Base-by-base conservation (phyloP, 2,113 vertebrate species). In the Clarias batrachus region DNA sequence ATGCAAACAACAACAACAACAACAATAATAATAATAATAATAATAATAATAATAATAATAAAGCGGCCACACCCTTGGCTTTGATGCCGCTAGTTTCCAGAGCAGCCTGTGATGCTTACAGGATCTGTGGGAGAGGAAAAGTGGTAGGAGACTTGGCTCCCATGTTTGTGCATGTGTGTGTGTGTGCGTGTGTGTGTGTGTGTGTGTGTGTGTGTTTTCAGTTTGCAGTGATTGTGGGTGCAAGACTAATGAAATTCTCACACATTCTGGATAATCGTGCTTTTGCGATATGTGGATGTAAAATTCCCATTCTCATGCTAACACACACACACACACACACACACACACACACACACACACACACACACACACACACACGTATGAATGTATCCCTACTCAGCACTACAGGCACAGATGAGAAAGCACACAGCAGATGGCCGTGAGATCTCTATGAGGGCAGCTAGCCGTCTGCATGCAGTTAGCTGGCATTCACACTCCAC, bases 361-460 rank as follows among this genome's bases (percentile, higher is more conserved):
- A 83, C 59, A 77, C 48, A 60, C 73, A 81, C 33, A 25, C 70
- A 70, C 63, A 86, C 71, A 57, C 77, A 59, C 3, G 3, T 3
- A 30, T 4, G 16, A n/a, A 59, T 33, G n/a, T 19, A 59, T 82
- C 85, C 88, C 37, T 82, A 78, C 86, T 87, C 89, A 81, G 85
- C 90, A 86, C 89, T 87, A 87, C 87, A 87, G 91, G 88, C 82
- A 89, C 86, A 90, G 83, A 88, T 79, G 77, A 90, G 81, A 48
- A 90, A 89, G 83, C 82, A 91, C 87, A 91, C 92, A 93, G 89
- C 94, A 94, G 93, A 94, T 94, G 94, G 94, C 88, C 88, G 87
- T 90, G 91, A 87, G 84, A 77, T 84, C 92, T 91, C 92, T 90
- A 91, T 90, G 13, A 86, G 91, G 93, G 93, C 91, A 91, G 92